Evolutionary conservation across 2,113 vertebrate genomes (phyloP), one percentile per base, ranked within the genome.

Genomic region (Telmatochromis brachygnathus): DNA sequence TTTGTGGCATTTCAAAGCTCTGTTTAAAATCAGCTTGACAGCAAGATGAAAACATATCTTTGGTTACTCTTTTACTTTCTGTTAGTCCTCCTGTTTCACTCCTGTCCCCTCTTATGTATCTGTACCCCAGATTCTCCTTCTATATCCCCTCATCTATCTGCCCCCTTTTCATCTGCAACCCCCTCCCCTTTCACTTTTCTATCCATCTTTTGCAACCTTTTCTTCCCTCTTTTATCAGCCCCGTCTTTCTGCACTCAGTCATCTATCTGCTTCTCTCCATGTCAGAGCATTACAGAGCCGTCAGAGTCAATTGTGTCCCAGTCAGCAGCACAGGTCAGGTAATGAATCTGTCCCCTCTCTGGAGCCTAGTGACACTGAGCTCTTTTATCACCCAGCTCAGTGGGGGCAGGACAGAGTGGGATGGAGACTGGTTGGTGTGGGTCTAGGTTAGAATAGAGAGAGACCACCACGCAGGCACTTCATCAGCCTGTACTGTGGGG

Each of bases 281-380:
- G 84, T 87, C 17, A 21, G 80, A 86, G 62, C 86, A 80, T 88
- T 90, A 80, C 84, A 86, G 89, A 90, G 88, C 84, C 51, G 80
- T 85, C 88, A 86, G 82, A 90, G 87, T 87, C 89, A 83, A 88
- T 84, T 68, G 90, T 89, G 87, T 90, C 86, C 86, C 93, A 88
- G 91, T 91, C 92, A 87, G 90, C 87, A 84, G 82, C 88, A 83
- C 92, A 88, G 85, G 89, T 90, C 92, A 88, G 91, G 85, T 91
- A 88, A 94, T 94, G 91, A 94, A 93, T 91, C 89, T 84, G 80
- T 35, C 68, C 87, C 89, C 51, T 75, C 88, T 83, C 85, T 82
- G 88, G 82, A 91, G 83, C 81, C 62, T 73, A 6, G 49, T 84
- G 87, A 91, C 90, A 91, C 39, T 4, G 79, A 81, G 84, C 79